These are phyloP conservation scores for Labeo rohita DNA, from an alignment of 2,113 vertebrate genomes.

Conservation along the genomic window DNA sequence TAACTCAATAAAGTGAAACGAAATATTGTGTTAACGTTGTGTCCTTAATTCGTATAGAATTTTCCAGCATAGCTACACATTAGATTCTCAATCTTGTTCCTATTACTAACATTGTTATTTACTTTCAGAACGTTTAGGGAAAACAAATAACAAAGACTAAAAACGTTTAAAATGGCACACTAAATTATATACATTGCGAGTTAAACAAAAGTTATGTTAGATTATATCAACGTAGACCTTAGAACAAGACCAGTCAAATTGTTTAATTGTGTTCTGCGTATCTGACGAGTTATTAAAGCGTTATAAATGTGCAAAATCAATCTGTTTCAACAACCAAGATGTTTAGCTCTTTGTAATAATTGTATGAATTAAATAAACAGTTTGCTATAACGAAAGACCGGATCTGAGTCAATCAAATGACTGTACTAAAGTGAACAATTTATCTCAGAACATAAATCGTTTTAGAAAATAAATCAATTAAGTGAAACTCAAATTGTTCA, in stretches of 20 bases:
- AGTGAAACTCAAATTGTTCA: not conserved
- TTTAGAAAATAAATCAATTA: not conserved
- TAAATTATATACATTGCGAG: not conserved
- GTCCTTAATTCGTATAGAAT: not conserved
- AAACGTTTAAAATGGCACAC: not conserved
- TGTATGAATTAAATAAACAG: not conserved
- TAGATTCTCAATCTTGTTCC: not conserved
- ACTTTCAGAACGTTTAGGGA: not conserved
- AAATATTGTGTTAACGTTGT: not conserved
- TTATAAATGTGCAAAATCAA: not conserved
- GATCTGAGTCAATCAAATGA: not conserved
- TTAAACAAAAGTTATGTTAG: not conserved
- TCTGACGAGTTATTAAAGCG: not conserved
- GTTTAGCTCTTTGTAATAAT: not conserved
- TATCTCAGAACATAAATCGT: not conserved
- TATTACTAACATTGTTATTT: not conserved
- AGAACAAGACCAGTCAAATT: not conserved
- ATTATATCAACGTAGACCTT: not conserved
- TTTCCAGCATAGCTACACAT: not conserved
- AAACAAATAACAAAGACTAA: not conserved
- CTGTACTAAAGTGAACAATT: not conserved
- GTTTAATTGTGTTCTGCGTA: not conserved
- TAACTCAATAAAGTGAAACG: not conserved
- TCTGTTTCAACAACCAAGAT: not conserved
- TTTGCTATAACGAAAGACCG: constrained; percentile 12